phyloP scores from a whole-genome alignment of 2,113 vertebrate genomes.

The Antechinus stuartii region DNA sequence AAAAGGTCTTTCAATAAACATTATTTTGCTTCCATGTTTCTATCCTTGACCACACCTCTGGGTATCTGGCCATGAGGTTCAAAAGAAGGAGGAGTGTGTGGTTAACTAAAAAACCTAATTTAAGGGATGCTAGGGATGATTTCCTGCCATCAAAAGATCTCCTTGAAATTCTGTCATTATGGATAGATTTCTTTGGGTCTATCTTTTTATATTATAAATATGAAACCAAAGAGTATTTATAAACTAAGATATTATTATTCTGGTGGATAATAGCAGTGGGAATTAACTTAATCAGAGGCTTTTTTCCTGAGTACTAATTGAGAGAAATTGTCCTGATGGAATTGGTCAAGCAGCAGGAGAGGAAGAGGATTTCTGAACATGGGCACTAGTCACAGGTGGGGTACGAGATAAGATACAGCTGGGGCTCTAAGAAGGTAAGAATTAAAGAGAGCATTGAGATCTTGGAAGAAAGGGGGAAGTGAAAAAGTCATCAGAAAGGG shows the following conservation, averaged over 20 bases:
- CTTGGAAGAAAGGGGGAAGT: neutral
- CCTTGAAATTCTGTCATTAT: neutral
- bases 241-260: neutral
- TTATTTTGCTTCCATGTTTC: neutral
- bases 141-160: neutral
- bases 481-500: neutral
- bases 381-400: neutral
- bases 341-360: neutral
- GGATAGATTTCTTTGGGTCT: neutral
- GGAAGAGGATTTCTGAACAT: neutral
- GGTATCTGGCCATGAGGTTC: neutral
- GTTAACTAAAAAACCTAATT: neutral
- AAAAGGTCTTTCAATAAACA: neutral
- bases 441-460: neutral
- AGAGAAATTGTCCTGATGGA: neutral
- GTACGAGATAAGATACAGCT: neutral
- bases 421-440: neutral
- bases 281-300: neutral
- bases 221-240: neutral
- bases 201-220: neutral
- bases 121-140: neutral
- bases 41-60: neutral
- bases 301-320: neutral
- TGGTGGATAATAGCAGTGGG: neutral
- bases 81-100: neutral